Evolutionary conservation across 2,113 vertebrate species (phyloP).

Genomic region (Odontesthes bonariensis): DNA sequence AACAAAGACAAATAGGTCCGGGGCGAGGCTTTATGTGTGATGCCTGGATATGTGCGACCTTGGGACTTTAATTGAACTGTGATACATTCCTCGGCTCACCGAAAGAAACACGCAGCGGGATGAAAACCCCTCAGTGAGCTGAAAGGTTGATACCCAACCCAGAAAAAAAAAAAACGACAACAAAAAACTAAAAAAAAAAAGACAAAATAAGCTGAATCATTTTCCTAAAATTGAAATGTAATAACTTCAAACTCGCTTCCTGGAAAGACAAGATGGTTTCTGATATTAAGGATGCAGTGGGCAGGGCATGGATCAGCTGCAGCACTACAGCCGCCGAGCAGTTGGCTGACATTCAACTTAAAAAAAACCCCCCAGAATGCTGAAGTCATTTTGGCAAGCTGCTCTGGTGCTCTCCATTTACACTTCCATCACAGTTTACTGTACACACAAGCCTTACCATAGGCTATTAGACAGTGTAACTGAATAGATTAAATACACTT

Average conservation of each 20-base stretch:
- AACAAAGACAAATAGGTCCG: constrained; percentile 81
- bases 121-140: constrained; percentile 37
- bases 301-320: constrained; percentile 46
- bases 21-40: constrained; percentile 54
- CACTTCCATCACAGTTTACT: constrained; percentile 66
- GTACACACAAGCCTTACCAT: constrained; percentile 54
- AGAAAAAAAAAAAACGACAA: neutral
- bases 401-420: constrained; percentile 56
- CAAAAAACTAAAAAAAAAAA: constrained; percentile 1
- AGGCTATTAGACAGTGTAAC: constrained; percentile 66
- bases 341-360: constrained; percentile 44
- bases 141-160: constrained; percentile 20
- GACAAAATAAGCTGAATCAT: constrained; percentile 39
- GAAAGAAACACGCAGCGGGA: constrained; percentile 50
- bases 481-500: constrained; percentile 64
- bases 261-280: constrained; percentile 26
- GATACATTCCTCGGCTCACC: constrained; percentile 61
- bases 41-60: constrained; percentile 73
- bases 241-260: constrained; percentile 31
- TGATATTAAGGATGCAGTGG: constrained; percentile 35
- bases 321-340: constrained; percentile 25
- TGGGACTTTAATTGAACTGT: constrained; percentile 76
- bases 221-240: constrained; percentile 46
- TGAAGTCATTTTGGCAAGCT: constrained; percentile 64
- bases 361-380: constrained; percentile 22